Conservation (phyloP, 1,140 invertebrate genomes). For the Agrypnia vestita region DNA sequence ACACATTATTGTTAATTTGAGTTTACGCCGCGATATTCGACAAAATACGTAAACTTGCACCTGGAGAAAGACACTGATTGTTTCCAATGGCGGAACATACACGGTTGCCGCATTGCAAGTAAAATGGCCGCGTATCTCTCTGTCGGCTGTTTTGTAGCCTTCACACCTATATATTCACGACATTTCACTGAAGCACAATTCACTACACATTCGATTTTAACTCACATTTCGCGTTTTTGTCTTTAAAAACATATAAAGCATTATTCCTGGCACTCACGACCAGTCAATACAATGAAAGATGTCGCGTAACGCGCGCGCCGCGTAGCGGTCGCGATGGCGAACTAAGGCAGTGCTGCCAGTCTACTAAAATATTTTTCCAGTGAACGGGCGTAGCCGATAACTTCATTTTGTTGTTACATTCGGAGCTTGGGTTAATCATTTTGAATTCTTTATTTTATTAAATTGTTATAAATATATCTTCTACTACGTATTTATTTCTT, state of each 20-base stretch:
- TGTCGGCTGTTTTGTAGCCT: conserved; percentile 71
- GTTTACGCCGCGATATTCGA: conserved; percentile 68
- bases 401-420: not conserved
- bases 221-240: conserved; percentile 73
- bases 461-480: no score
- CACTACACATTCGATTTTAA: conserved; percentile 71
- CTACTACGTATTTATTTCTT: not conserved
- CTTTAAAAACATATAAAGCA: conserved; percentile 75
- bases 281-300: conserved; percentile 80
- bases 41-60: conserved; percentile 73
- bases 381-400: conserved; percentile 68
- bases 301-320: conserved; percentile 72
- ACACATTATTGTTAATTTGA: conserved; percentile 69
- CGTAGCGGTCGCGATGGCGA: conserved; percentile 72
- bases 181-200: conserved; percentile 71
- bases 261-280: conserved; percentile 71
- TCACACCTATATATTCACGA: conserved; percentile 65
- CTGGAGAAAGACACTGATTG: conserved; percentile 75
- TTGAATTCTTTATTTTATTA: not conserved
- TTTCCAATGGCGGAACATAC: conserved; percentile 81
- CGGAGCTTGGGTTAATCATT: not conserved
- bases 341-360: conserved; percentile 70
- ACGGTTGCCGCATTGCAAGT: conserved; percentile 80
- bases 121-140: conserved; percentile 79
- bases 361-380: conserved; percentile 66